Evolutionary conservation across 2,888 invertebrate species (phyloP), one percentile per base, ranked within the genome.

Genomic region (Caenorhabditis sp.): DNA sequence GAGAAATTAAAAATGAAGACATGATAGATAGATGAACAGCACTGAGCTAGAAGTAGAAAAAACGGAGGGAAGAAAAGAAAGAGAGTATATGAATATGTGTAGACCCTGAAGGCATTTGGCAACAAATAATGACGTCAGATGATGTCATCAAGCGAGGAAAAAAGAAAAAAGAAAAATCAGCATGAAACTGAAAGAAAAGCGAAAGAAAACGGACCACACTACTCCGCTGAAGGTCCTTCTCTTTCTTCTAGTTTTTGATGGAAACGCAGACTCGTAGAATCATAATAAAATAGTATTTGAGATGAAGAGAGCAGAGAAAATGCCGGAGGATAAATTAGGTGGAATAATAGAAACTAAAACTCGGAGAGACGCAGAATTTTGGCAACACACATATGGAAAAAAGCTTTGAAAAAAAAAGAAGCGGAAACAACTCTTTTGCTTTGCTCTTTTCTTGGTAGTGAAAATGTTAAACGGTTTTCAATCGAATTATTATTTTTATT

Each of bases 61-160:
- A 52, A 52, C 21, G 21, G 52, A 52, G n/a, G 7, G 21, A 21
- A 21, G 52, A 20, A 52, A 12, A 20, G 21, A 23, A 7, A 52
- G 52, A 52, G 43, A 43, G 43, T 43, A 43, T 43, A 43, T 43
- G 43, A 43, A 43, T 43, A 43, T 43, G 43, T 43, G 52, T 52
- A 52, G 52, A 20, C 52, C 52, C 23, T 52, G 52, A 52, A 23
- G 43, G 52, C 43, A 43, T 59, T 67, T 66, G 68, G 68, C 68
- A 68, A 68, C 68, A 68, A 59, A 68, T 64, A 59, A 56, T 73
- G 73, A 73, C 68, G 73, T 73, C 73, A 73, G 68, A 64, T 73
- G 68, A 73, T 67, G 68, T 68, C 61, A 57, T 56, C 73, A 62
- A 21, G 56, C 66, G 70, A 71, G 66, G 62, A 58, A 62, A n/a